Conservation (phyloP, 2,888 invertebrate species). For the Octonoba sinensis region DNA sequence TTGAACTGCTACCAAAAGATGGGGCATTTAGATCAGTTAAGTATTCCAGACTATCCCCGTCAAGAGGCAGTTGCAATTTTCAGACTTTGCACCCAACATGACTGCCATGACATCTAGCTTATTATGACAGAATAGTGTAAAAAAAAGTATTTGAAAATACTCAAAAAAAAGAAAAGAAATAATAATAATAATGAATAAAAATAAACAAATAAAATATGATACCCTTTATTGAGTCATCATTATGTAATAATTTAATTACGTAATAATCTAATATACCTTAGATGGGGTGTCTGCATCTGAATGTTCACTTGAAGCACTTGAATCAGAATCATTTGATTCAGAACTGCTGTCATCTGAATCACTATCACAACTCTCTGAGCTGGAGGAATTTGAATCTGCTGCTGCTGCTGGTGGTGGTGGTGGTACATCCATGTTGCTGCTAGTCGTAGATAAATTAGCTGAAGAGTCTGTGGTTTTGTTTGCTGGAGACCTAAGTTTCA, state of each 20-base stretch:
- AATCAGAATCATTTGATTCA: constrained; percentile 59
- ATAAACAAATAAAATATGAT: too few species aligned
- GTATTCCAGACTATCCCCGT: too few species aligned
- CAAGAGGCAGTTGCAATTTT: too few species aligned
- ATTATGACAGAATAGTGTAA: too few species aligned
- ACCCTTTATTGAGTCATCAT: not conserved
- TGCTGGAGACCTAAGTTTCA: not conserved
- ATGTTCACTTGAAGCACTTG: constrained; percentile 53
- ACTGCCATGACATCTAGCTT: too few species aligned
- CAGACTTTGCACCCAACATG: too few species aligned
- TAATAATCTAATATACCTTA: constrained; percentile 19
- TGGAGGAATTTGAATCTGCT: constrained; percentile 35
- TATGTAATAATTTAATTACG: not conserved
- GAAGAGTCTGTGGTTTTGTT: not conserved
- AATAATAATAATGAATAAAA: too few species aligned
- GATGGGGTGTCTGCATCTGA: constrained; percentile 49
- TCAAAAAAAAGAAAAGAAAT: too few species aligned
- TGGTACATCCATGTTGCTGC: constrained; percentile 36
- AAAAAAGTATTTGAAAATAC: too few species aligned
- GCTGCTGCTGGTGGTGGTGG: constrained; percentile 12
- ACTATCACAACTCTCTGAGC: constrained; percentile 54
- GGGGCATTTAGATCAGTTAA: too few species aligned
- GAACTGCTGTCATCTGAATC: constrained; percentile 63
- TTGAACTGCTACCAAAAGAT: too few species aligned
- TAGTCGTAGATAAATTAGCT: constrained; percentile 12